Conservation (phyloP, 2,797 vertebrate species). For the Spinibarbus caldwelli region DNA sequence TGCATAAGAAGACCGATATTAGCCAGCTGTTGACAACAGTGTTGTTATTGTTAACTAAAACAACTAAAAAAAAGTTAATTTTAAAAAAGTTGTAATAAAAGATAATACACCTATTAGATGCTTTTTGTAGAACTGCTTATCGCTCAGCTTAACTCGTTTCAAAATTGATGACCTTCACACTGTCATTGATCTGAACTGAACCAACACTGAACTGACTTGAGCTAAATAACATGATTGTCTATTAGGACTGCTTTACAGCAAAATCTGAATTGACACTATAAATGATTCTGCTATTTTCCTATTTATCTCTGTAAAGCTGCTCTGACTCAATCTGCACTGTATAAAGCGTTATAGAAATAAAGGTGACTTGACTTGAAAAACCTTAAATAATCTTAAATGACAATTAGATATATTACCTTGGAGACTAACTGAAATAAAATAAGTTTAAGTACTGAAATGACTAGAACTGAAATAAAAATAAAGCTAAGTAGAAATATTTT, state of each 20-base stretch:
- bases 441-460: background rate
- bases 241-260: too few relatives aligned
- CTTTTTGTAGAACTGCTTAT: too few relatives aligned
- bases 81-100: background rate
- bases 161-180: too few relatives aligned
- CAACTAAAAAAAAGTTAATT: background rate
- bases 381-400: background rate
- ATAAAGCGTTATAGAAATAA: background rate
- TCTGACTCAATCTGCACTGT: background rate
- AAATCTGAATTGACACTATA: background rate
- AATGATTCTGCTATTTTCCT: too few relatives aligned
- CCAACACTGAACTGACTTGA: background rate
- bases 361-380: background rate
- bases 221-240: background rate
- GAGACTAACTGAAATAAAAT: background rate
- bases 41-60: background rate
- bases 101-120: background rate
- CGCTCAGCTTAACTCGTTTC: too few relatives aligned
- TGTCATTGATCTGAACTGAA: background rate
- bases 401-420: background rate
- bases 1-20: background rate
- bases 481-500: background rate
- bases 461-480: background rate
- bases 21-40: background rate
- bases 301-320: background rate